Percentiles rank a stretch among this genome's conserved stretches.
Evolutionary conservation across 1,140 invertebrate genomes (phyloP).

Genomic region (Sesamia nonagrioides): DNA sequence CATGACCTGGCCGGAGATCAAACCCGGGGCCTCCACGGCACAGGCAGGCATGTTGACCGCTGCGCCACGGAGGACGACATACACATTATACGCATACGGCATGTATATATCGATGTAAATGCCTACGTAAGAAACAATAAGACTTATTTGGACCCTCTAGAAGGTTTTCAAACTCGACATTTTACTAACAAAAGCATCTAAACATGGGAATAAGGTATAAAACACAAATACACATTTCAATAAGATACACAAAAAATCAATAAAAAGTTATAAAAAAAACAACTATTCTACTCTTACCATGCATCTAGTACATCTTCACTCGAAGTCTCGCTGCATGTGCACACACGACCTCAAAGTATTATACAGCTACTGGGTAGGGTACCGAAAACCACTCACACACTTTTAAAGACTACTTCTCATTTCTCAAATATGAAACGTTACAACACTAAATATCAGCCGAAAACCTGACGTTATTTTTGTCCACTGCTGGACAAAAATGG

Average conservation of each 20-base stretch:
- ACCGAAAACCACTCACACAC: conserved; percentile 24
- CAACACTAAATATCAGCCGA: neutral
- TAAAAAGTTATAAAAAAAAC: conserved; percentile 6
- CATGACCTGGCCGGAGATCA: no score
- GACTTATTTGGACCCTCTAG: no score
- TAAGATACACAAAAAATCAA: conserved; percentile 44
- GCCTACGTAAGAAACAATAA: no score
- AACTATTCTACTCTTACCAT: conserved; percentile 76
- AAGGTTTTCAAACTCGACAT: no score
- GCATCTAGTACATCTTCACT: conserved; percentile 58
- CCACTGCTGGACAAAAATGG: neutral
- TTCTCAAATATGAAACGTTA: neutral
- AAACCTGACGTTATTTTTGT: neutral
- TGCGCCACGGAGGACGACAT: no score
- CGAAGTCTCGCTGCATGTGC: conserved; percentile 63
- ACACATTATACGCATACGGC: no score
- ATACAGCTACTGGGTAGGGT: conserved; percentile 83
- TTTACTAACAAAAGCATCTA: neutral
- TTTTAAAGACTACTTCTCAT: neutral
- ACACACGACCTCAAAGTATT: conserved; percentile 83
- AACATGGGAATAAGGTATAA: neutral
- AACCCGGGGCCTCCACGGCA: no score
- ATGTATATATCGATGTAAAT: no score
- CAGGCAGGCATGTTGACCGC: no score
- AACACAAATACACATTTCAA: neutral